phyloP scores from a whole-genome alignment of 2,888 invertebrate species.

The Esperia sulphurella region DNA sequence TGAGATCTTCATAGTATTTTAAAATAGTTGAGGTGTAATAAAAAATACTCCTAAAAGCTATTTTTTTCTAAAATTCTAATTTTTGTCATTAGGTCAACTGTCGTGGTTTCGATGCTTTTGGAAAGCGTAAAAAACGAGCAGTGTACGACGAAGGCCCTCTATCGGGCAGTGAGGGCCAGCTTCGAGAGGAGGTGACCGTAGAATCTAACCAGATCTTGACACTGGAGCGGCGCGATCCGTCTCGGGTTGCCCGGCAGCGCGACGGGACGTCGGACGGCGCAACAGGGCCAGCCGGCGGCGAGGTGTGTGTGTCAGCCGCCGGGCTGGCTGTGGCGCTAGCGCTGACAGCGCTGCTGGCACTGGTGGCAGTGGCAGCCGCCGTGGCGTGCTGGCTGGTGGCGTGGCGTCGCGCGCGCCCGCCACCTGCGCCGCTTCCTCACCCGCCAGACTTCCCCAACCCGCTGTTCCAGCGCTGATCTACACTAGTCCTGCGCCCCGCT shows the following conservation, averaged over 20 bases:
- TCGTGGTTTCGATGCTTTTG: constrained; percentile 93
- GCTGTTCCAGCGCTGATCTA: constrained; percentile 82
- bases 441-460: constrained; percentile 97
- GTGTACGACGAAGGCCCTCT: constrained; percentile 73
- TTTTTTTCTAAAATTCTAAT: background rate
- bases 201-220: constrained; percentile 95
- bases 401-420: constrained; percentile 91
- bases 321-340: constrained; percentile 95
- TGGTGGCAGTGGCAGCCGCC: constrained; percentile 96
- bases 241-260: constrained; percentile 86
- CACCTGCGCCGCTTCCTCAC: constrained; percentile 94
- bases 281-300: constrained; percentile 74
- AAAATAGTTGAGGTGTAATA: background rate
- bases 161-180: constrained; percentile 86
- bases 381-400: constrained; percentile 98
- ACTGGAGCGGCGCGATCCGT: constrained; percentile 90
- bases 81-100: constrained; percentile 86
- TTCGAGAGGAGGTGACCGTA: constrained; percentile 95
- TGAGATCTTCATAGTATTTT: constrained; percentile 43
- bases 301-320: constrained; percentile 96
- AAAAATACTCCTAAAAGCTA: background rate
- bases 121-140: constrained; percentile 85
- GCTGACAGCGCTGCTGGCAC: constrained; percentile 92
- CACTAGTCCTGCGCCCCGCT: constrained; percentile 69
- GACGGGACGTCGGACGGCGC: constrained; percentile 89